Evolutionary conservation across 35 echinoderm and acorn worm species (phyloP), one percentile per base, ranked within the genome.

Genomic region (Chiridota heheva): DNA sequence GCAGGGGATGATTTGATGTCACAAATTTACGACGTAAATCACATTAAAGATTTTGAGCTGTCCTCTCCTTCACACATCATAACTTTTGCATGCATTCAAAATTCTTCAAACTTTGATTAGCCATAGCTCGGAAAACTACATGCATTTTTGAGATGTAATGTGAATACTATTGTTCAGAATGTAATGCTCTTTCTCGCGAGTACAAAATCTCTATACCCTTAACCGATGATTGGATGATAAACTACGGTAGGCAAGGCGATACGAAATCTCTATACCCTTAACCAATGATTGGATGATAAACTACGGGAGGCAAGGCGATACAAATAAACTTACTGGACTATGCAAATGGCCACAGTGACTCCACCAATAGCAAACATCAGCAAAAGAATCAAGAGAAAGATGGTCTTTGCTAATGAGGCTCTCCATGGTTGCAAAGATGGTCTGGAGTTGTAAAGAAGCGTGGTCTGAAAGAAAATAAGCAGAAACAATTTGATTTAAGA

Each of bases 341-440:
- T 7, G 15, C 85, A 90, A 47, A 90, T 90, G 57, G 82, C 82
- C 28, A 96, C 77, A 28, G 82, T 58, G 36, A 58, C 53, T n/a
- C 78, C 57, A 47, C 87, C 86, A 18, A 96, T 86, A 13, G 76
- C 63, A 80, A 77, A 96, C 87, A 96, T 90, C 30, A 77, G 3
- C 1, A 96, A 82, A 13, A 96, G 92, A 28, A 96, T 86, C 4
- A 69, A 33, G 5, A 86, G 61, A 63, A 96, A 96, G 46, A 82
- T 61, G 0, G 92, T 96, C 65, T 86, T 83, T n/a, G 92, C 60
- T 13, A 65, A 36, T n/a, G n/a, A n/a, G 61, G 78, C 87, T 48
- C 81, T 81, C 92, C 92, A 96, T 2, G 92, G 87, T 60, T 81
- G 72, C 48, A 90, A 71, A 13, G 92, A 96, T 33, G 92, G 92